Percentiles rank a stretch among this genome's conserved stretches.
These are phyloP conservation scores for Drosophila nannoptera DNA, from an alignment of 1,140 invertebrate genomes.

Conservation along the genomic window DNA sequence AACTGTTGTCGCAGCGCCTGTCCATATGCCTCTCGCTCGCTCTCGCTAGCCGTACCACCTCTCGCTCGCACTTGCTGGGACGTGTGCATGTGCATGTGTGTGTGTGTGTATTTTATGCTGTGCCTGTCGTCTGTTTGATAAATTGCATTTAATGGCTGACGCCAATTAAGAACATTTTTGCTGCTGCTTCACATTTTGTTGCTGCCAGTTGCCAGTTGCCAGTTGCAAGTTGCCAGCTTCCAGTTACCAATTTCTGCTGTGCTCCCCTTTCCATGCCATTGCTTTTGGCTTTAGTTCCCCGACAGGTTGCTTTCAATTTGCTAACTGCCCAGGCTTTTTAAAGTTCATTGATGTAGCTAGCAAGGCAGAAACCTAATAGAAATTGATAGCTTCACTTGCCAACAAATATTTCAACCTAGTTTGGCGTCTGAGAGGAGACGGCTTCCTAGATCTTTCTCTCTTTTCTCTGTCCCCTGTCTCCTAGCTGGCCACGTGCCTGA, in stretches of 20 bases:
- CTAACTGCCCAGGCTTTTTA: conserved; percentile 40
- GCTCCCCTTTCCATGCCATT: conserved; percentile 8
- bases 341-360: conserved; percentile 43
- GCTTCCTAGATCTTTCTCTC: neutral
- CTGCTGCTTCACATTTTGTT: conserved; percentile 52
- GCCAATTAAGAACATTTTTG: conserved; percentile 72
- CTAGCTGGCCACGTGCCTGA: conserved; percentile 52
- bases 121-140: conserved; percentile 69
- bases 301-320: conserved; percentile 57
- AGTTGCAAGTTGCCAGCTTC: conserved; percentile 22
- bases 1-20: conserved; percentile 53
- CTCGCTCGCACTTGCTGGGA: conserved; percentile 18
- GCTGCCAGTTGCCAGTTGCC: neutral
- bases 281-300: conserved; percentile 18
- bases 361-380: conserved; percentile 55
- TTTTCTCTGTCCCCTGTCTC: neutral
- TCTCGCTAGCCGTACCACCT: neutral
- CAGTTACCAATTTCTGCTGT: conserved; percentile 13
- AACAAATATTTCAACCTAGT: conserved; percentile 2
- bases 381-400: conserved; percentile 60
- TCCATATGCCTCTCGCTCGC: neutral
- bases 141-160: conserved; percentile 74
- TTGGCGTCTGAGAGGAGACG: neutral
- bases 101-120: conserved; percentile 33
- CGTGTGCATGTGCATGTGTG: neutral